A percentile compares a stretch with the other conserved stretches of the same genome.
phyloP scores from a whole-genome alignment of 2,797 vertebrate species.

The Enteromius trimaculatus region DNA sequence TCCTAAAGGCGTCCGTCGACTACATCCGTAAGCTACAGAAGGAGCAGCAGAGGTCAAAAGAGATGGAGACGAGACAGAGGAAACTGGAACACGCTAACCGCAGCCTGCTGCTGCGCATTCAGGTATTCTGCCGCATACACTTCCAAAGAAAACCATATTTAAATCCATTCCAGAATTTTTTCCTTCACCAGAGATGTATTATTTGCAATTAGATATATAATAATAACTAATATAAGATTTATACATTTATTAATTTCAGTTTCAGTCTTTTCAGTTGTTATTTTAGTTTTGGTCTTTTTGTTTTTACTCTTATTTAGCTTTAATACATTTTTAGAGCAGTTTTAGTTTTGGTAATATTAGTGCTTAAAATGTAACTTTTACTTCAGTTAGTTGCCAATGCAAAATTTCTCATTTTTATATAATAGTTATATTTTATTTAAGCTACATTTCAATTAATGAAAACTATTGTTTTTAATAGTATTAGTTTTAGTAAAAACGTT shows the following conservation, averaged over 20 bases:
- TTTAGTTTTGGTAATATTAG: not conserved
- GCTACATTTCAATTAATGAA: not conserved
- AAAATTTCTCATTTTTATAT: not conserved
- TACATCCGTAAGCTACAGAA: conserved; percentile 91
- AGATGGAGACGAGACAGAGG: conserved; percentile 85
- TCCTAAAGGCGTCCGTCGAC: conserved; percentile 91
- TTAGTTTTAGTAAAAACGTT: too few relatives aligned
- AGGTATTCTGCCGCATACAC: conserved; percentile 70
- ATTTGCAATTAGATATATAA: too few relatives aligned
- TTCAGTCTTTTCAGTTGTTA: not conserved
- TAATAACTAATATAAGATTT: not conserved
- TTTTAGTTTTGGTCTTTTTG: not conserved
- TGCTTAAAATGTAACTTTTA: not conserved
- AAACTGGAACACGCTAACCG: conserved; percentile 85
- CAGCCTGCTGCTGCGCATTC: conserved; percentile 82
- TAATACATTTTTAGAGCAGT: not conserved
- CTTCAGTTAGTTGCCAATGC: not conserved
- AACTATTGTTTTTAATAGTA: not conserved
- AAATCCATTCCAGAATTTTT: not conserved
- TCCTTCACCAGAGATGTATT: too few relatives aligned
- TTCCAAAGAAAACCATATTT: not conserved
- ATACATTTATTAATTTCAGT: too few relatives aligned
- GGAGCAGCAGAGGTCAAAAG: conserved; percentile 83
- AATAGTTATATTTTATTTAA: not conserved
- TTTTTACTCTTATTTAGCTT: not conserved